These are phyloP conservation scores for Protaetia brevitarsis DNA, from an alignment of 1,140 invertebrate genomes.

Conservation along the genomic window DNA sequence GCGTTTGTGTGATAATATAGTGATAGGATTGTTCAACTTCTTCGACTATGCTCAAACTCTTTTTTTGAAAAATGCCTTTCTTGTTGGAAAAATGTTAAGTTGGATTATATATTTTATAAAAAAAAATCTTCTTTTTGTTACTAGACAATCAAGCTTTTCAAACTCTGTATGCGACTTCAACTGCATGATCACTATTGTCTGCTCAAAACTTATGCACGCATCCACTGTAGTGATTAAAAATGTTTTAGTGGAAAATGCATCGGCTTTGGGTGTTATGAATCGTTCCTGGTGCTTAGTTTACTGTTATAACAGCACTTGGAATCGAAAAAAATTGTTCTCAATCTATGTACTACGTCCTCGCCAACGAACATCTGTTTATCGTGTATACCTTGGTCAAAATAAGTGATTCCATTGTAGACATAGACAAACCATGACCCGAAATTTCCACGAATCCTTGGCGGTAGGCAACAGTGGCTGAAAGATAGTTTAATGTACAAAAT, in stretches of 20 bases:
- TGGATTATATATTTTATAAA: not conserved
- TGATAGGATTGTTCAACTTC: too few relatives aligned
- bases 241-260: not conserved
- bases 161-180: not conserved
- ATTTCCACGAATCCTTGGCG: not conserved
- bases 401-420: slow-evolving; percentile 14
- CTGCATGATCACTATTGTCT: slow-evolving; percentile 16
- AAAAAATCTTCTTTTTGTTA: not conserved
- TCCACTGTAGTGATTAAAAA: not conserved
- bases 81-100: too few relatives aligned
- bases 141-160: not conserved
- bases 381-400: slow-evolving; percentile 14
- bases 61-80: too few relatives aligned
- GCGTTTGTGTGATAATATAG: not conserved
- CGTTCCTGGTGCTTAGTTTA: not conserved
- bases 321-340: not conserved
- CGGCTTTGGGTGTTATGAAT: not conserved
- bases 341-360: slow-evolving; percentile 8
- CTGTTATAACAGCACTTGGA: not conserved
- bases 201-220: not conserved
- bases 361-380: not conserved
- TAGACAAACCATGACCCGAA: not conserved
- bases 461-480: not conserved
- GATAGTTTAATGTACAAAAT: not conserved
- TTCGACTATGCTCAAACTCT: too few relatives aligned